phyloP scores from a whole-genome alignment of 2,113 vertebrate species.

The Etheostoma spectabile region DNA sequence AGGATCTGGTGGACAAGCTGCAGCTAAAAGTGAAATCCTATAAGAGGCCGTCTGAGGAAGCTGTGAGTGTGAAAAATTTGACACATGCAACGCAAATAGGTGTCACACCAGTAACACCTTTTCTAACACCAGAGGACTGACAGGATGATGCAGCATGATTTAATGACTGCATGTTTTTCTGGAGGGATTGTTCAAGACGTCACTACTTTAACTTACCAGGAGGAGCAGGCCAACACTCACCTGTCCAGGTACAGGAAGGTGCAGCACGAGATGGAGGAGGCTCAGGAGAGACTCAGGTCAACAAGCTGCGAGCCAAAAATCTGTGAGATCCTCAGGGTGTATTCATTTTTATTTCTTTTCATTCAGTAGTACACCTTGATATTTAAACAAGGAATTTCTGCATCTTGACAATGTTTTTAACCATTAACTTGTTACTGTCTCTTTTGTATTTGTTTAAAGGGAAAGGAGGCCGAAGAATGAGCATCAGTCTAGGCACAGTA shows the following conservation, averaged over 20 bases:
- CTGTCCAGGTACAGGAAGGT: conserved; percentile 83
- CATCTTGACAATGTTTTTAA: background rate
- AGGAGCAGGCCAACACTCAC: conserved; percentile 77
- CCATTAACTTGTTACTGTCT: conserved; percentile 12
- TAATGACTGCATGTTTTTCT: background rate
- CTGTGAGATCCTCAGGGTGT: conserved; percentile 65
- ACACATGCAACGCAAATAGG: conserved; percentile 26
- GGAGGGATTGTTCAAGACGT: background rate
- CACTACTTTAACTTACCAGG: conserved; percentile 61
- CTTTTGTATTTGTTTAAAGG: conserved; percentile 64
- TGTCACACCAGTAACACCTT: conserved; percentile 30
- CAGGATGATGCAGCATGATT: conserved; percentile 1
- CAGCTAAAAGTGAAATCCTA: conserved; percentile 86
- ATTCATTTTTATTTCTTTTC: background rate
- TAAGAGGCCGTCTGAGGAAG: conserved; percentile 83
- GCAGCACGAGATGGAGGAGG: conserved; percentile 88
- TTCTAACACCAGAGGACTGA: conserved; percentile 15
- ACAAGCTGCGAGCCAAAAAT: conserved; percentile 81
- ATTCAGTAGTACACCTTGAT: background rate
- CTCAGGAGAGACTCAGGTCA: conserved; percentile 87
- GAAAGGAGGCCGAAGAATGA: conserved; percentile 73
- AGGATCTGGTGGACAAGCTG: conserved; percentile 86
- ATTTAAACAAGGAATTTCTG: background rate
- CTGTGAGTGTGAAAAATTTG: conserved; percentile 77
- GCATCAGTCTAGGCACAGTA: conserved; percentile 14